phyloP scores from a whole-genome alignment of 2,888 invertebrate species.

The Venusia cambrica region DNA sequence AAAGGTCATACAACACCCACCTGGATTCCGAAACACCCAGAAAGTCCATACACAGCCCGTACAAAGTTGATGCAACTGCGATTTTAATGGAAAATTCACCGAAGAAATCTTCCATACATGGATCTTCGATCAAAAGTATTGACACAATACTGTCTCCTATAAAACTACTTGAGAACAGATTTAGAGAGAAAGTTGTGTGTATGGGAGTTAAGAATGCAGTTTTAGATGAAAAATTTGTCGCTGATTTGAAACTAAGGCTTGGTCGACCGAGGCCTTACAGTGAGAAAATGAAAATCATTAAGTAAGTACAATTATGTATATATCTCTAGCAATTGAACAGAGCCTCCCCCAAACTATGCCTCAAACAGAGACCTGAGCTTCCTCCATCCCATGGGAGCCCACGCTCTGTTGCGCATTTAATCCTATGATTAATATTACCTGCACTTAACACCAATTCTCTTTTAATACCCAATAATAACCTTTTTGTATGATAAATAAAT shows the following conservation, averaged over 20 bases:
- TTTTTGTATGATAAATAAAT: no score
- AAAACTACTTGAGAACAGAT: slow-evolving; percentile 48
- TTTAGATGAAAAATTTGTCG: slow-evolving; percentile 33
- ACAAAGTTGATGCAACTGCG: slow-evolving; percentile 7
- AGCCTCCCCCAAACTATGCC: no score
- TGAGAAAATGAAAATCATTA: slow-evolving; percentile 52
- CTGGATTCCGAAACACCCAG: background rate
- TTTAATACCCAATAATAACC: no score
- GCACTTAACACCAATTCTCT: no score
- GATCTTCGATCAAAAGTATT: background rate
- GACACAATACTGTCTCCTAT: slow-evolving; percentile 42
- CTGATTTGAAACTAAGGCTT: slow-evolving; percentile 40
- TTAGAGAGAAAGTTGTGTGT: slow-evolving; percentile 33
- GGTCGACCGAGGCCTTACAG: slow-evolving; percentile 54
- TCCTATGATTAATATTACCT: no score
- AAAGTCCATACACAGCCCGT: slow-evolving; percentile 2
- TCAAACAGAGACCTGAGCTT: no score
- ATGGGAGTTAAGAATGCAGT: slow-evolving; percentile 22
- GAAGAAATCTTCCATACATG: background rate
- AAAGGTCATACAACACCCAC: slow-evolving; percentile 1
- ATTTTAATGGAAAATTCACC: background rate
- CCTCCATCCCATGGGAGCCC: no score
- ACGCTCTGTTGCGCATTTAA: no score
- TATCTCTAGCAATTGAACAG: no score
- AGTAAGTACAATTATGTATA: slow-evolving; percentile 54